phyloP scores from a whole-genome alignment of 2,888 invertebrate species.

The Lasioglossum marginatum region DNA sequence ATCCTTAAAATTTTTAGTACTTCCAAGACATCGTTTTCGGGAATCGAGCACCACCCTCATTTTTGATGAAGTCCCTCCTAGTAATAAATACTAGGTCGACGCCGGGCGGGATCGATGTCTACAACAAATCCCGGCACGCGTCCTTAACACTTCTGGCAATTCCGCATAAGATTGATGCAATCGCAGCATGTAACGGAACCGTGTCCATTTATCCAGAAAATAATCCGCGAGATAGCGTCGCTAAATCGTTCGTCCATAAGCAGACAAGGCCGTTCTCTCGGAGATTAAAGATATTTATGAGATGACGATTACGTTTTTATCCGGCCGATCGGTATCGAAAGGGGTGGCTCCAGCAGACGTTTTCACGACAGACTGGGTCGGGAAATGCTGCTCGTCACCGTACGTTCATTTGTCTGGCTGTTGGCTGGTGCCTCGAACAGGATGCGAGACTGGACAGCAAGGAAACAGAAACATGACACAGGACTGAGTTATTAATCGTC shows the following conservation, averaged over 20 bases:
- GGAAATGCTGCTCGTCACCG: constrained; percentile 82
- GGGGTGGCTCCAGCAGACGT: constrained; percentile 70
- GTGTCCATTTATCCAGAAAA: constrained; percentile 83
- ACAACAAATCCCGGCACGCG: constrained; percentile 14
- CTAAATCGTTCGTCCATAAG: constrained; percentile 44
- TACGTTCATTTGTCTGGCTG: constrained; percentile 80
- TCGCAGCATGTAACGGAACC: constrained; percentile 63
- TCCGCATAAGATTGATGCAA: constrained; percentile 44
- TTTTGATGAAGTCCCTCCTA: background rate
- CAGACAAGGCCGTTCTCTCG: constrained; percentile 49
- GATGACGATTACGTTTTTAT: constrained; percentile 83
- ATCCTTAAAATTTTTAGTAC: no score
- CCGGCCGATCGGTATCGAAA: constrained; percentile 73
- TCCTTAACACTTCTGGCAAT: constrained; percentile 15
- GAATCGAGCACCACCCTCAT: background rate
- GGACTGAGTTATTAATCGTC: constrained; percentile 66
- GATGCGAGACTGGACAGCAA: constrained; percentile 43
- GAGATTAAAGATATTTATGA: constrained; percentile 83
- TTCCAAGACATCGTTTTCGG: background rate
- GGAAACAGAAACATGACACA: constrained; percentile 57
- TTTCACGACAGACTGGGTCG: constrained; percentile 81
- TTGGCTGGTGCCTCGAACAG: constrained; percentile 60
- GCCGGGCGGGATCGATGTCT: background rate
- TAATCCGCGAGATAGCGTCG: constrained; percentile 78
- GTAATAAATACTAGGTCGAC: background rate